Conservation (phyloP, 2,113 vertebrate species). For the Seriola quinqueradiata region DNA sequence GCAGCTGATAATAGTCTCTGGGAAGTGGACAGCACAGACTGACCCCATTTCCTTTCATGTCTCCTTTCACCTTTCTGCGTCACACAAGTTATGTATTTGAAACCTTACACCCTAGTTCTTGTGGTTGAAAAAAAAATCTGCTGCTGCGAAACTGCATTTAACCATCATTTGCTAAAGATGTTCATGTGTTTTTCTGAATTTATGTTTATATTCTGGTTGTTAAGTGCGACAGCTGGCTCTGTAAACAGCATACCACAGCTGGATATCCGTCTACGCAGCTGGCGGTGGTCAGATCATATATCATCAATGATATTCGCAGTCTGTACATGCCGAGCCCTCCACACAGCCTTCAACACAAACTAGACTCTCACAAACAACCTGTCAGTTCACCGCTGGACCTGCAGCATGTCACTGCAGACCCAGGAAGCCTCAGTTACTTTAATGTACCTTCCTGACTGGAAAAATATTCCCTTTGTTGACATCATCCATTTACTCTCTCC, state of each 20-base stretch:
- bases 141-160: neutral
- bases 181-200: constrained; percentile 7
- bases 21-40: neutral
- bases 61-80: neutral
- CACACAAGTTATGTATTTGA: neutral
- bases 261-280: constrained; percentile 41
- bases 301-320: constrained; percentile 19
- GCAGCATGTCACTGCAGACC: neutral
- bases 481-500: neutral
- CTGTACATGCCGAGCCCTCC: neutral
- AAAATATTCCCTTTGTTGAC: neutral
- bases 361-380: constrained; percentile 3
- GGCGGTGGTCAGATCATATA: constrained; percentile 20
- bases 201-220: neutral
- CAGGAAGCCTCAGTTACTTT: neutral
- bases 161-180: neutral
- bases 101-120: neutral
- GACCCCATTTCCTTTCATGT: neutral
- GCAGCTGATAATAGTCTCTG: neutral
- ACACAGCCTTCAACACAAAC: constrained; percentile 1
- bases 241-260: constrained; percentile 46
- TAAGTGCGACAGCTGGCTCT: constrained; percentile 23
- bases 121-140: neutral
- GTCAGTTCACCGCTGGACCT: constrained; percentile 1
- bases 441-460: neutral